phyloP scores from a whole-genome alignment of 92 coral and sea anemone genomes.

The Scolanthus callimorphus region DNA sequence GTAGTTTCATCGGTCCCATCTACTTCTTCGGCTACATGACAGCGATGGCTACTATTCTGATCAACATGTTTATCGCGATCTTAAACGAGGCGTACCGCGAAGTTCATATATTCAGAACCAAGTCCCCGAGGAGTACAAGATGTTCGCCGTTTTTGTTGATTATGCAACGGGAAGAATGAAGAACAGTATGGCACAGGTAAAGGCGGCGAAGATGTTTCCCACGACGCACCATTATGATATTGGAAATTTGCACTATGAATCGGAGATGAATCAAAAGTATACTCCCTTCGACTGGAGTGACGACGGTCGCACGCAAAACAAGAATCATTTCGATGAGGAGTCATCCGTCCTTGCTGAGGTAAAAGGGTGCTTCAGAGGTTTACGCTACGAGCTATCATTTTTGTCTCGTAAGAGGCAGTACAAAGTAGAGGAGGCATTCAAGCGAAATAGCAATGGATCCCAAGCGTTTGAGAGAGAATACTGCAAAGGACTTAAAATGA shows the following conservation, averaged over 20 bases:
- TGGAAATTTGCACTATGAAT: conserved; percentile 9
- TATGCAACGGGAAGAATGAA: conserved; percentile 52
- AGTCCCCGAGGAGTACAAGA: conserved; percentile 62
- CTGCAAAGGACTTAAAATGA: conserved; percentile 11
- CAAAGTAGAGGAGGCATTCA: conserved; percentile 24
- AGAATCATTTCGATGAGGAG: conserved; percentile 21
- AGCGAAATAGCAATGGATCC: neutral
- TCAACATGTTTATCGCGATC: conserved; percentile 93
- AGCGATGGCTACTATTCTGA: conserved; percentile 70
- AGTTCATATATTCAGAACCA: conserved; percentile 47
- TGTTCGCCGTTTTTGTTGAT: conserved; percentile 64
- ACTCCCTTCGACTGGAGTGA: conserved; percentile 33
- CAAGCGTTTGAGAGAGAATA: conserved; percentile 2
- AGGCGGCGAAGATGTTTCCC: conserved; percentile 53
- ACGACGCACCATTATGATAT: conserved; percentile 54
- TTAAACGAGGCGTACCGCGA: conserved; percentile 83
- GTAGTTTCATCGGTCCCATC: conserved; percentile 63
- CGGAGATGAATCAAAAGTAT: conserved; percentile 30
- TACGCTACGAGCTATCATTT: conserved; percentile 36
- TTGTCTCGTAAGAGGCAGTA: conserved; percentile 43
- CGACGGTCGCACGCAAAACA: neutral
- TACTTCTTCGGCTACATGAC: conserved; percentile 89
- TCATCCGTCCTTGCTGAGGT: conserved; percentile 41
- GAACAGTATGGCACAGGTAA: conserved; percentile 26
- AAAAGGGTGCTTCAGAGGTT: conserved; percentile 35